Conservation (phyloP, 2,888 invertebrate genomes). For the Nephrotoma guestfalica region DNA sequence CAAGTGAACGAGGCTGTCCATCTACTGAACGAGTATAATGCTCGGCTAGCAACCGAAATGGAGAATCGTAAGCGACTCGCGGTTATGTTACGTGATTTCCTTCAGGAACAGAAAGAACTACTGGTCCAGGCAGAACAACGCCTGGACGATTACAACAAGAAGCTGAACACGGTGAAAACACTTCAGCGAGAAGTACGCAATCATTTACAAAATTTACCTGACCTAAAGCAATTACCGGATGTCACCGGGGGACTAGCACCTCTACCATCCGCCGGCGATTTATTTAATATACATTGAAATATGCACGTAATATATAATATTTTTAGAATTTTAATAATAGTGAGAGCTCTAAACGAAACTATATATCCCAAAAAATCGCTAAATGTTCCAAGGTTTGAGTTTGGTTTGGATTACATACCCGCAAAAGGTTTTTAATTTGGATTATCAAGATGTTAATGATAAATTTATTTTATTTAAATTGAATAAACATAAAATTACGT, state of each 20-base stretch:
- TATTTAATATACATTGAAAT: constrained; percentile 56
- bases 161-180: constrained; percentile 70
- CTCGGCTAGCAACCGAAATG: constrained; percentile 71
- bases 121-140: constrained; percentile 75
- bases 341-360: background rate
- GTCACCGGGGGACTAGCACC: constrained; percentile 88
- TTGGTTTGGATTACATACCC: background rate
- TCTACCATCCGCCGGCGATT: constrained; percentile 86
- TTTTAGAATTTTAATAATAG: background rate
- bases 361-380: background rate
- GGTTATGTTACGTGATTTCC: constrained; percentile 75
- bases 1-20: constrained; percentile 82
- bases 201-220: constrained; percentile 86
- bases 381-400: background rate
- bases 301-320: background rate
- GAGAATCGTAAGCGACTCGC: constrained; percentile 77
- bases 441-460: background rate
- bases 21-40: constrained; percentile 78
- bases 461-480: background rate
- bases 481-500: background rate
- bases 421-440: background rate
- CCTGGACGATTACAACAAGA: constrained; percentile 83
- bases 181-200: constrained; percentile 82
- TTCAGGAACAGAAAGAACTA: constrained; percentile 72
- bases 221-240: constrained; percentile 80